Percentiles rank a stretch among this genome's conserved stretches.
Evolutionary conservation across 2,888 invertebrate genomes (phyloP).

Genomic region (Ecliptopera silaceata): DNA sequence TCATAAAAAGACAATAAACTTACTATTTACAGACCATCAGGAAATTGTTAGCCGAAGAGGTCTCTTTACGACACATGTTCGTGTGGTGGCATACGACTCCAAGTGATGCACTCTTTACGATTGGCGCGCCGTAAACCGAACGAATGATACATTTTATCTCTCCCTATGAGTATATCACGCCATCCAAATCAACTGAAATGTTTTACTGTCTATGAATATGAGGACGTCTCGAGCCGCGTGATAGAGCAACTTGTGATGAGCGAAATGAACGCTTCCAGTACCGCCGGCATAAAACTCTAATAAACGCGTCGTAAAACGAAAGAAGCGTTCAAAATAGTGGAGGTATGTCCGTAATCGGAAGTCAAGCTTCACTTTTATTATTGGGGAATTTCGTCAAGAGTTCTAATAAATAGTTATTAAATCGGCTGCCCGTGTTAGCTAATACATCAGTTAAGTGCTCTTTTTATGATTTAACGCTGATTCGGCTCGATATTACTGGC

Average conservation of each 20-base stretch:
- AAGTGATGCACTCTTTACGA: constrained; percentile 79
- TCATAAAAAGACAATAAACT: constrained; percentile 84
- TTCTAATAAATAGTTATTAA: constrained; percentile 81
- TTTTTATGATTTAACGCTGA: constrained; percentile 80
- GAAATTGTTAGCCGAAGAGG: constrained; percentile 84
- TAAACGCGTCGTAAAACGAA: constrained; percentile 46
- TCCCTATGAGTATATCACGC: constrained; percentile 56
- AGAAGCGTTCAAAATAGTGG: constrained; percentile 47
- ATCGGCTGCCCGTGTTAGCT: constrained; percentile 70
- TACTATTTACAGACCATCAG: constrained; percentile 84
- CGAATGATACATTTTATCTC: constrained; percentile 74
- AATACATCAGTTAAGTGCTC: constrained; percentile 73
- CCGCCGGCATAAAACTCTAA: constrained; percentile 23
- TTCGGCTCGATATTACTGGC: constrained; percentile 70
- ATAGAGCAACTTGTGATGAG: constrained; percentile 19
- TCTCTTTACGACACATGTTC: constrained; percentile 82
- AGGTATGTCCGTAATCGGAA: constrained; percentile 40
- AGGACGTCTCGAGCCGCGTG: constrained; percentile 8
- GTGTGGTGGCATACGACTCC: constrained; percentile 60
- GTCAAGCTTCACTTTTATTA: constrained; percentile 62
- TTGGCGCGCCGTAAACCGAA: constrained; percentile 73
- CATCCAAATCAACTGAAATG: constrained; percentile 50
- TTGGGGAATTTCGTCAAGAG: constrained; percentile 71
- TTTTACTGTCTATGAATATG: constrained; percentile 43
- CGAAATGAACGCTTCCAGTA: constrained; percentile 27